A percentile compares a stretch with the other conserved stretches of the same genome.
Conservation (phyloP, 2,113 vertebrate genomes). For the Tachycineta bicolor region DNA sequence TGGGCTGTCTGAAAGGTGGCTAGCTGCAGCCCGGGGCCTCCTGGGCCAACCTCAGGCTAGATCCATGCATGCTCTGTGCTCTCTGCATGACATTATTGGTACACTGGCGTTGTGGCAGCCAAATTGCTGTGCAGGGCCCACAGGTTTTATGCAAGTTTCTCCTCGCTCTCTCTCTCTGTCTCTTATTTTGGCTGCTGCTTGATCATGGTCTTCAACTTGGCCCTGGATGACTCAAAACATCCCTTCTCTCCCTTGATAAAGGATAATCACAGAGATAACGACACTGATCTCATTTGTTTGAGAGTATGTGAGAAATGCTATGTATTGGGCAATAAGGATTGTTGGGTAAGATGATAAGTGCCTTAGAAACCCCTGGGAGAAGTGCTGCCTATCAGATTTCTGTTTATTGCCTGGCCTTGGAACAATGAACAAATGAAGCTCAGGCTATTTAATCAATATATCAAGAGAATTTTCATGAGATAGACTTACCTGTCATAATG, state of each 20-base stretch:
- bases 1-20: not conserved
- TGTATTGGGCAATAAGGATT: not conserved
- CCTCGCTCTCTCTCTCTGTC: accelerated
- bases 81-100: not conserved
- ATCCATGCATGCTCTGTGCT: not conserved
- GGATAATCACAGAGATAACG: not conserved
- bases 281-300: not conserved
- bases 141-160: not conserved
- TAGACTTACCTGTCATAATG: not conserved
- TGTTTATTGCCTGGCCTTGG: not conserved
- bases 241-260: not conserved
- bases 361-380: not conserved
- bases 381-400: not conserved
- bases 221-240: not conserved
- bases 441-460: not conserved
- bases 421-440: not conserved
- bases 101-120: not conserved
- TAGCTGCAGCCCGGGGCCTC: not conserved
- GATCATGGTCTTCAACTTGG: accelerated
- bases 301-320: not conserved
- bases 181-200: not conserved
- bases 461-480: not conserved
- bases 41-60: not conserved
- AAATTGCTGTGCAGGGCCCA: not conserved
- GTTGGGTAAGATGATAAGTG: not conserved